Evolutionary conservation across 2,113 vertebrate genomes (phyloP).

Genomic region (Oryzias celebensis): DNA sequence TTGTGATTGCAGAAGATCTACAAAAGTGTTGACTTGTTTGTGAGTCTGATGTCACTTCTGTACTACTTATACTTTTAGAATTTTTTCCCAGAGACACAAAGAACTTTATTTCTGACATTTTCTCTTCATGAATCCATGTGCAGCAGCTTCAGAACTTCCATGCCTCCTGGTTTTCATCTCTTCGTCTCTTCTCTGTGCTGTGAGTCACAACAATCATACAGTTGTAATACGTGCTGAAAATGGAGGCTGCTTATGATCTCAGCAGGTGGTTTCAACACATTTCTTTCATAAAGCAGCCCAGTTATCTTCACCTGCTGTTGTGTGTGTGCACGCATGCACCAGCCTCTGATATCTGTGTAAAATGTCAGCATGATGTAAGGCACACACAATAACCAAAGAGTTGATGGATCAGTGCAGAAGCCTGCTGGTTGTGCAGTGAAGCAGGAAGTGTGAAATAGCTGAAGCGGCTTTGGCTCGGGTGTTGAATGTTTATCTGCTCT

Average conservation of each 20-base stretch:
- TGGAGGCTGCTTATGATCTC: not conserved
- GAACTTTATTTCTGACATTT: too few relatives aligned
- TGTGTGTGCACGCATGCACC: slow-evolving; percentile 3
- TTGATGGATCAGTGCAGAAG: slow-evolving; percentile 34
- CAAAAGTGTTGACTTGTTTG: slow-evolving; percentile 63
- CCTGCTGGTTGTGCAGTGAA: slow-evolving; percentile 21
- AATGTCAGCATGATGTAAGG: slow-evolving; percentile 58
- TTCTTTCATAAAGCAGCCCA: slow-evolving; percentile 3
- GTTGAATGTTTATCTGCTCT: slow-evolving; percentile 15
- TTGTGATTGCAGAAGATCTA: slow-evolving; percentile 70
- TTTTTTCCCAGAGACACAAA: not conserved
- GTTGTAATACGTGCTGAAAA: not conserved
- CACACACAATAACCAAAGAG: slow-evolving; percentile 44
- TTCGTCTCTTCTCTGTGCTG: not conserved
- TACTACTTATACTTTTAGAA: slow-evolving; percentile 44
- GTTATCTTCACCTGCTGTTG: slow-evolving; percentile 36
- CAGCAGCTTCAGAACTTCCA: too few relatives aligned
- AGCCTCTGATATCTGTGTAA: slow-evolving; percentile 25
- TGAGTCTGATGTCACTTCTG: slow-evolving; percentile 59
- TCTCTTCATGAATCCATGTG: too few relatives aligned
- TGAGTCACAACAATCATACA: not conserved
- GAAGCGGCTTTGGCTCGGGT: not conserved
- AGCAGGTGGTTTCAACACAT: slow-evolving; percentile 5
- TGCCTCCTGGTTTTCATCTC: too few relatives aligned
- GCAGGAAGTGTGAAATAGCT: not conserved